phyloP scores from a whole-genome alignment of 2,888 invertebrate genomes.

The Mimumesa dahlbomi region DNA sequence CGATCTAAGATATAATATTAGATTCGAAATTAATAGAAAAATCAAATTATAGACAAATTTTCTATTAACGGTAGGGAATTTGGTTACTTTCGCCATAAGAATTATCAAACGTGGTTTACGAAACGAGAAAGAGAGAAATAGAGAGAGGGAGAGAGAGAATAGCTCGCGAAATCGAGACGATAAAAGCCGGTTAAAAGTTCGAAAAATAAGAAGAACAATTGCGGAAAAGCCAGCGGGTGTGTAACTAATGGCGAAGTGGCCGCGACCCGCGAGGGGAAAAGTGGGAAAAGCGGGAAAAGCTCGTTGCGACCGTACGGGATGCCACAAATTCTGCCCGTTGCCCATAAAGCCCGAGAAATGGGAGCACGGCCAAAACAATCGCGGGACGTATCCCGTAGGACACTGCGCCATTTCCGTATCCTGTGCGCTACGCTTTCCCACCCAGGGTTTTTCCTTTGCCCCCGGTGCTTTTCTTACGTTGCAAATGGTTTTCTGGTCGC shows the following conservation, averaged over 20 bases:
- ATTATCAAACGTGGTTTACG: too few relatives aligned
- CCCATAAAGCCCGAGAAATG: slow-evolving; percentile 67
- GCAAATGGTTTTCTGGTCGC: background rate
- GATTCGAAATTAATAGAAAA: too few relatives aligned
- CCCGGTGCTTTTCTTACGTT: slow-evolving; percentile 20
- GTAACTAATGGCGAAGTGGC: slow-evolving; percentile 65
- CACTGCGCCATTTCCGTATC: slow-evolving; percentile 63
- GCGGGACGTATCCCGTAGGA: slow-evolving; percentile 62
- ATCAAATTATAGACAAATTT: too few relatives aligned
- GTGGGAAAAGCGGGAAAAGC: too few relatives aligned
- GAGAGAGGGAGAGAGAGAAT: too few relatives aligned
- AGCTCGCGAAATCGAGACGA: background rate
- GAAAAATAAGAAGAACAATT: slow-evolving; percentile 61
- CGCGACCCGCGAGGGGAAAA: slow-evolving; percentile 55
- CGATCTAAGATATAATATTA: too few relatives aligned
- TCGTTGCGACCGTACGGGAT: slow-evolving; percentile 52
- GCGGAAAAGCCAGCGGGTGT: slow-evolving; percentile 47
- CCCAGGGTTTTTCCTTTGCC: background rate
- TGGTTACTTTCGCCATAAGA: too few relatives aligned
- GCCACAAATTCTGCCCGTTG: slow-evolving; percentile 65
- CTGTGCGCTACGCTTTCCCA: slow-evolving; percentile 28
- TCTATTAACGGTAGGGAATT: too few relatives aligned
- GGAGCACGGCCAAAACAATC: slow-evolving; percentile 68
- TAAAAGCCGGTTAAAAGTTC: slow-evolving; percentile 42
- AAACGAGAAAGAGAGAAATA: slow-evolving; percentile 36